Base-by-base conservation (phyloP, 2,888 invertebrate genomes). In the Limnephilus auricula region DNA sequence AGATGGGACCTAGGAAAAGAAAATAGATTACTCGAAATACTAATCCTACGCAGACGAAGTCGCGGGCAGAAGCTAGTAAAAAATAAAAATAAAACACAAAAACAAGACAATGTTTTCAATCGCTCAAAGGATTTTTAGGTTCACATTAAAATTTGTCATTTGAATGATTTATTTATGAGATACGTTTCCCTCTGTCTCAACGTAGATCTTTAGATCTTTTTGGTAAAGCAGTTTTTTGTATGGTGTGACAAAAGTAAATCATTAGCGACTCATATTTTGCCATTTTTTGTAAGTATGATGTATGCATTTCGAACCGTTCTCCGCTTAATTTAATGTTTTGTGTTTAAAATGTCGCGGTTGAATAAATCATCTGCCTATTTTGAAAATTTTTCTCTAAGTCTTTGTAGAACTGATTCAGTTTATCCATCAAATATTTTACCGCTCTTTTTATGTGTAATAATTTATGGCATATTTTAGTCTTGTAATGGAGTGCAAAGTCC, bases 401-500 rank as follows among this genome's bases (percentile, higher is more conserved):
- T 86, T 31, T 65, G 50, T 45, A 40, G 37, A 40, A 45, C 50
- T 50, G 30, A 86, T 86, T 31, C 65, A 50, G 45, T 45, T n/a
- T 15, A 86, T 86, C 86, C 86, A 65, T 86, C 50, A 86, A 50
- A 13, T 65, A 86, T 50, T 86, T 86, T 86, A n/a, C 65, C 31
- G 86, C 86, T 86, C 50, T 6, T 18, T 32, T 30, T n/a, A 32
- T 86, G 31, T 86, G 30, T 86, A 86, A 86, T 86, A 86, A 86
- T 86, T 86, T 86, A 86, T 86, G 86, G 50, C 86, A 50, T 50
- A 86, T 31, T 30, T 50, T 32, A 34, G 32, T 32, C 50, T 50
- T 18, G 25, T 65, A 86, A 86, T 86, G 65, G 86, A 86, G 86
- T 86, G 86, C 65, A 31, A 86, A 86, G 86, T 86, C 50, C 15